phyloP scores from a whole-genome alignment of 2,113 vertebrate species.

The Cavia aperea region DNA sequence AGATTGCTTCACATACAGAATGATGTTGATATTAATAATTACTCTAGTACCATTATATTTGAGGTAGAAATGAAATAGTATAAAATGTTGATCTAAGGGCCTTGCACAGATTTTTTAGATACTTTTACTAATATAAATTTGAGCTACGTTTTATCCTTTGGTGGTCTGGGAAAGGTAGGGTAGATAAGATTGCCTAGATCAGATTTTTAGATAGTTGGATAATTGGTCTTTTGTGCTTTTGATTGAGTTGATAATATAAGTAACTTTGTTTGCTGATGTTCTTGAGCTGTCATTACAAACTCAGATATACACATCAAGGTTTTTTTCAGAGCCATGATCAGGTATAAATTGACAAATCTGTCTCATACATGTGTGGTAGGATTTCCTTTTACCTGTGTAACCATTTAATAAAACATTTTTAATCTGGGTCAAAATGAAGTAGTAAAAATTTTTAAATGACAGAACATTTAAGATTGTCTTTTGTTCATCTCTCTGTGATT shows the following conservation, averaged over 20 bases:
- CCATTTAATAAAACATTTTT: not conserved
- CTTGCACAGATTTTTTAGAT: constrained; percentile 14
- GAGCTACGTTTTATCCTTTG: not conserved
- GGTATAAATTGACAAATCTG: not conserved
- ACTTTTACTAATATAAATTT: not conserved
- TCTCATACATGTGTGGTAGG: not conserved
- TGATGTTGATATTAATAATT: not conserved
- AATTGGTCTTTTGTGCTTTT: not conserved
- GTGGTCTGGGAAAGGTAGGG: not conserved
- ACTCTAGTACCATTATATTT: not conserved
- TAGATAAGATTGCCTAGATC: constrained; percentile 37
- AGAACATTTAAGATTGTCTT: not conserved
- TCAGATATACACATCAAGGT: not conserved
- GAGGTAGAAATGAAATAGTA: not conserved
- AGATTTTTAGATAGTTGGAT: not conserved
- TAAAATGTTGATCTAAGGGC: constrained; percentile 7
- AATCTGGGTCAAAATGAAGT: constrained; percentile 27
- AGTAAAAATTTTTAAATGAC: constrained; percentile 31
- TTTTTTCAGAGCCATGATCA: constrained; percentile 26
- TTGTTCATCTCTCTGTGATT: constrained; percentile 24
- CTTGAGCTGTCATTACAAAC: not conserved
- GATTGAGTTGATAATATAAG: not conserved
- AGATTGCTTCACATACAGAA: not conserved
- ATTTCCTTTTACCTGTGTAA: constrained; percentile 19
- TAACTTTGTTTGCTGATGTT: not conserved